These are phyloP conservation scores for Bubalus kerabau DNA, from an alignment of 2,113 vertebrate species.

Conservation along the genomic window DNA sequence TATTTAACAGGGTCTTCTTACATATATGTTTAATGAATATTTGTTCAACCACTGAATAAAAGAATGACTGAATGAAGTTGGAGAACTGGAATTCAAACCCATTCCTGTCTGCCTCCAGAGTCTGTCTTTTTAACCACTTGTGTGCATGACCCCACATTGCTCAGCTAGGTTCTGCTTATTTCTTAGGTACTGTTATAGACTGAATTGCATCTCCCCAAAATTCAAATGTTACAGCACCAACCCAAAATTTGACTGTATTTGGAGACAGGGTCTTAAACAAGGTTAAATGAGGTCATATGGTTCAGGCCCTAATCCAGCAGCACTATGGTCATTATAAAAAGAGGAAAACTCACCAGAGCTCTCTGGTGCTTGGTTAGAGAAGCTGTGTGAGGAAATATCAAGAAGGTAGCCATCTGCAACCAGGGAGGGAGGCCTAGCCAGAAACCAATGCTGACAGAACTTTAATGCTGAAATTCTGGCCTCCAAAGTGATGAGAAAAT, in stretches of 20 bases:
- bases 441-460: neutral
- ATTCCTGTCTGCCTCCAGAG: neutral
- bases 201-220: neutral
- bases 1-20: neutral
- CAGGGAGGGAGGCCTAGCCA: neutral
- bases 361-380: neutral
- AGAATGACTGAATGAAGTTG: neutral
- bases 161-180: neutral
- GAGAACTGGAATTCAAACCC: neutral
- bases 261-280: neutral
- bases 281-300: neutral
- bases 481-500: neutral
- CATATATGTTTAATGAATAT: neutral
- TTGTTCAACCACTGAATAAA: neutral
- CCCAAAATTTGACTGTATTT: neutral
- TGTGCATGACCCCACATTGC: neutral
- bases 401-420: neutral
- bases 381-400: neutral
- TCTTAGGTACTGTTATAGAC: neutral
- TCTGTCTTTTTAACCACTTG: neutral
- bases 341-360: neutral
- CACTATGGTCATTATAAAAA: neutral
- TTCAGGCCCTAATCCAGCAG: neutral
- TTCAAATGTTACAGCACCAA: neutral
- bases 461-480: neutral